Percentiles rank a stretch among this genome's conserved stretches.
Conservation (phyloP, 2,113 vertebrate species). For the Xiphophorus couchianus region DNA sequence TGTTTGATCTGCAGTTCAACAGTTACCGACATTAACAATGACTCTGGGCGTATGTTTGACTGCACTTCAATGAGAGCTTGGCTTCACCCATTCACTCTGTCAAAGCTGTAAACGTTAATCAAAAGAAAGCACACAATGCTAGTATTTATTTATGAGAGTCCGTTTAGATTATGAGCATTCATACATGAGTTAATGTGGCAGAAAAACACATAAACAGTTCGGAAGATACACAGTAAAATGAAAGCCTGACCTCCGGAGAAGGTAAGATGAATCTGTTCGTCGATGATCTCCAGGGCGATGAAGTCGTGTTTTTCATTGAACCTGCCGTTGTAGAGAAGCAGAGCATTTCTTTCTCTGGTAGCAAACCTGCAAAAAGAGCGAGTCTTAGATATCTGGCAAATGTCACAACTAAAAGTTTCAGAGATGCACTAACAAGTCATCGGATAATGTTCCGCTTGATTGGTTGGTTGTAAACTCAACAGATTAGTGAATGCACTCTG, state of each 20-base stretch:
- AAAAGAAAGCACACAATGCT: constrained; percentile 6
- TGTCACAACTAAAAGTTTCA: neutral
- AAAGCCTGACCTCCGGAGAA: constrained; percentile 92
- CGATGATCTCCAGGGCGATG: constrained; percentile 94
- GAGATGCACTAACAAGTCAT: neutral
- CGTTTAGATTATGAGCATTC: constrained; percentile 34
- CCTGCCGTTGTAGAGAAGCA: constrained; percentile 95
- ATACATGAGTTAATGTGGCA: constrained; percentile 4
- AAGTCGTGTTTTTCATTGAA: constrained; percentile 99
- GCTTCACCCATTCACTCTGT: neutral
- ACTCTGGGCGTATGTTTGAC: constrained; percentile 12
- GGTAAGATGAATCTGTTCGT: constrained; percentile 95
- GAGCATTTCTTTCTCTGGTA: constrained; percentile 87
- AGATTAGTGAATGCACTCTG: neutral
- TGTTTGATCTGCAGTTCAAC: constrained; percentile 50
- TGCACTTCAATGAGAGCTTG: neutral
- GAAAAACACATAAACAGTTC: neutral
- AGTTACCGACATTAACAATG: constrained; percentile 21
- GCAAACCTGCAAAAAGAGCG: constrained; percentile 85
- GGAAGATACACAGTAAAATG: neutral
- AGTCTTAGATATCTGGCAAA: neutral
- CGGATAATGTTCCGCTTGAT: neutral
- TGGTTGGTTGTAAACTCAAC: neutral
- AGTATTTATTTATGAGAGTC: constrained; percentile 36
- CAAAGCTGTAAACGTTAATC: neutral